A percentile compares a stretch with the other conserved stretches of the same genome.
Conservation (phyloP, 2,113 vertebrate species). For the Castor canadensis region DNA sequence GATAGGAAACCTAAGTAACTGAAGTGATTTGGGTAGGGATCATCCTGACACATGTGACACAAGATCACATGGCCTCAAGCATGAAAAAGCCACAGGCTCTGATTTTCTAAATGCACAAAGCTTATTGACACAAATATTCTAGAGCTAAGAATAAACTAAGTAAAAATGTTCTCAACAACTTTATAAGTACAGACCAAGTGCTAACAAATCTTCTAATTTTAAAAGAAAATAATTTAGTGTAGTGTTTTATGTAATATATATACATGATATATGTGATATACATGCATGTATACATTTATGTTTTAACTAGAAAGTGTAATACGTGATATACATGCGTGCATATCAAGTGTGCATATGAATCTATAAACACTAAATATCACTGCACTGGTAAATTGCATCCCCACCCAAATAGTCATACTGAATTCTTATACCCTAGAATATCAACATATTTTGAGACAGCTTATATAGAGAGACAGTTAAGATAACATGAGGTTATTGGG, state of each 20-base stretch:
- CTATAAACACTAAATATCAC: neutral
- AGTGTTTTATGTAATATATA: neutral
- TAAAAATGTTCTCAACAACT: neutral
- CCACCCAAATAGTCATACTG: neutral
- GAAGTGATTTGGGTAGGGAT: neutral
- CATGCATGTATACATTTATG: neutral
- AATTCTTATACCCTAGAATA: neutral
- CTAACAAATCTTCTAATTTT: neutral
- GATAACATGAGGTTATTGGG: neutral
- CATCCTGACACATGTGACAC: neutral
- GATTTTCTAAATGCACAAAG: neutral
- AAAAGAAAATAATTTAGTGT: neutral
- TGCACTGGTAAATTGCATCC: neutral
- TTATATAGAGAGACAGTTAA: neutral
- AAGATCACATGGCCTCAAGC: neutral
- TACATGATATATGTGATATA: neutral
- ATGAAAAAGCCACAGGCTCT: fast-evolving
- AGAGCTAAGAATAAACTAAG: neutral
- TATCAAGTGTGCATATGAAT: neutral
- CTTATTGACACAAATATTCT: neutral
- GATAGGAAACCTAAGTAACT: neutral
- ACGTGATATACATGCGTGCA: neutral
- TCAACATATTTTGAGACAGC: neutral
- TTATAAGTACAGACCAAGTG: neutral
- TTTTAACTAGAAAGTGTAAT: no score